phyloP scores from a whole-genome alignment of 2,797 vertebrate species.

The Semaprochilodus insignis region DNA sequence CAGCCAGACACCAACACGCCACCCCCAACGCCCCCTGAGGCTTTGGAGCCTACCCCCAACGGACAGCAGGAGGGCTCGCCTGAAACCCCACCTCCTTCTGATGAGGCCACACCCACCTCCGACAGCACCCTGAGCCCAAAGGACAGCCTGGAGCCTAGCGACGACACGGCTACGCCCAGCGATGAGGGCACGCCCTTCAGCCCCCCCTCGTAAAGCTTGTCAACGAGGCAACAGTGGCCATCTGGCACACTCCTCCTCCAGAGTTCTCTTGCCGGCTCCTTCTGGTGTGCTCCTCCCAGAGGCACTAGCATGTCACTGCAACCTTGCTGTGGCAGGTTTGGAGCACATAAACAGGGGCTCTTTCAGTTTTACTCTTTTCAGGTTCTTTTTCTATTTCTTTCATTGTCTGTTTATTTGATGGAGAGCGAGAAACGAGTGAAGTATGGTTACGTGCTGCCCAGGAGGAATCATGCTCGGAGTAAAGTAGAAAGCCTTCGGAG shows the following conservation, averaged over 20 bases:
- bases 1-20: slow-evolving; percentile 44
- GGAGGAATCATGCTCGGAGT: slow-evolving; percentile 28
- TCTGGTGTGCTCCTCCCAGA: slow-evolving; percentile 24
- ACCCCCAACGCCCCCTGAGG: slow-evolving; percentile 49
- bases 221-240: neutral
- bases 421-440: slow-evolving; percentile 41
- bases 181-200: slow-evolving; percentile 76
- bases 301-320: slow-evolving; percentile 46
- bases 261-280: slow-evolving; percentile 40
- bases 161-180: slow-evolving; percentile 77
- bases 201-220: slow-evolving; percentile 69
- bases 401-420: slow-evolving; percentile 17
- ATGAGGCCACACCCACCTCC: slow-evolving; percentile 69
- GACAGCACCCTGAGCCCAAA: slow-evolving; percentile 80
- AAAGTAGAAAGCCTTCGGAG: slow-evolving; percentile 29
- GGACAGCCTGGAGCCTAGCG: slow-evolving; percentile 81
- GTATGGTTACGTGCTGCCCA: slow-evolving; percentile 31
- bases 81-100: slow-evolving; percentile 62
- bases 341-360: slow-evolving; percentile 40
- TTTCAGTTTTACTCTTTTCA: slow-evolving; percentile 42
- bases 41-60: slow-evolving; percentile 65
- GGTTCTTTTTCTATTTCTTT: slow-evolving; percentile 43
- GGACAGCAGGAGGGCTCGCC: slow-evolving; percentile 70
- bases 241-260: neutral
- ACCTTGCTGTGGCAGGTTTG: slow-evolving; percentile 24